Base-by-base conservation (phyloP, 2,888 invertebrate species). In the Myathropa florea region DNA sequence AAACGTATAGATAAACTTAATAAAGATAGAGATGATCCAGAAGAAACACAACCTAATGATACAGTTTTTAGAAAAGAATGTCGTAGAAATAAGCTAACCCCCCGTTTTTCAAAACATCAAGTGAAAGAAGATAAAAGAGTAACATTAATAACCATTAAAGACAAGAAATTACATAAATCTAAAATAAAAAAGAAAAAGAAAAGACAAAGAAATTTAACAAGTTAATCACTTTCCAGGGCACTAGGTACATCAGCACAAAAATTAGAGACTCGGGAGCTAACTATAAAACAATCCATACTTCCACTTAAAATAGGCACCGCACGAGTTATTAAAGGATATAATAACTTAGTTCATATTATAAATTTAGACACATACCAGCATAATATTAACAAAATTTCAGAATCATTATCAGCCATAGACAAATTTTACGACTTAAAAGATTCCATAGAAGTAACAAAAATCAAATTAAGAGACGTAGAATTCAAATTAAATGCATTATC, bases 81-180 rank as follows among this genome's bases (percentile, higher is more conserved):
- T 61, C 86, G 68, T 55, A 65, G 85, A 77, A 86, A 88, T 67
- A 83, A 88, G 24, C 23, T 76, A 14, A 83, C 80, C 7, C 82
- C 82, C 4, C 76, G 75, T 72, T 88, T 88, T 67, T 65, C 78
- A 9, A 75, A 81, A 36, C 83, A 88, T 30, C 64, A 18, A 61
- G 71, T 85, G 67, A 77, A 75, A 23, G 26, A 82, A 71, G 63
- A 88, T 24, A 79, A 77, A 6, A 72, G 67, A 24, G 39, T 76
- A n/a, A n/a, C 78, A 23, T 24, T 81, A 23, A 33, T 70, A 64
- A 84, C 81, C 4, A 55, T 28, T 33, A 75, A 55, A 23, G 33
- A 81, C 30, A 72, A 21, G 9, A 77, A 77, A 79, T 23, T 64
- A 14, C 68, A 78, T 55, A 67, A 67, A 77, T 60, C 61, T 61